These are phyloP conservation scores for Pogonomyrmex californicus DNA, from an alignment of 1,140 invertebrate genomes.

Conservation along the genomic window DNA sequence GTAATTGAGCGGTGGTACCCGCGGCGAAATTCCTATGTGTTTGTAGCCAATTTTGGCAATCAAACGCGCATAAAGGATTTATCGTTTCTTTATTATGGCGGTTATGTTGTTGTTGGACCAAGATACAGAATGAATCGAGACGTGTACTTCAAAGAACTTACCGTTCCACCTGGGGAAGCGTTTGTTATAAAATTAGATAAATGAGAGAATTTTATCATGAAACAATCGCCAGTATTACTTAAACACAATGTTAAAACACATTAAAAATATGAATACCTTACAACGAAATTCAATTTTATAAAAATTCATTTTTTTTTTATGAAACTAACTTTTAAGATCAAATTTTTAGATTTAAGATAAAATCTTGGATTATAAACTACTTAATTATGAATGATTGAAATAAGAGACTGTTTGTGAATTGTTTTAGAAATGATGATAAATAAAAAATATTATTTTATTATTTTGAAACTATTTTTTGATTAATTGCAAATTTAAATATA, in stretches of 20 bases:
- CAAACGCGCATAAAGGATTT: constrained; percentile 89
- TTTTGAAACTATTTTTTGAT: not conserved
- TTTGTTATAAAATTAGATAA: constrained; percentile 91
- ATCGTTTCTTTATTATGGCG: constrained; percentile 92
- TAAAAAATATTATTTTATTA: not conserved
- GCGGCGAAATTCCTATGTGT: constrained; percentile 91
- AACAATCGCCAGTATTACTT: constrained; percentile 10
- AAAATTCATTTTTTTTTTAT: not conserved
- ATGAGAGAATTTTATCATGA: constrained; percentile 79
- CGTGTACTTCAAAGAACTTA: constrained; percentile 90
- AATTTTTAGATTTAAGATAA: not conserved
- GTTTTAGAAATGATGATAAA: not conserved
- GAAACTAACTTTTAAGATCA: not conserved
- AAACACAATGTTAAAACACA: not conserved
- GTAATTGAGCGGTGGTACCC: constrained; percentile 93
- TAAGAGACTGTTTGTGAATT: not conserved
- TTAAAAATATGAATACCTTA: not conserved
- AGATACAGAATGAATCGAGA: constrained; percentile 87
- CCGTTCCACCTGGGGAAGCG: constrained; percentile 88
- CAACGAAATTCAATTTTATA: constrained; percentile 41
- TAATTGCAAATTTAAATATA: not conserved
- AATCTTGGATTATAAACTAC: not conserved
- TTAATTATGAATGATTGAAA: not conserved
- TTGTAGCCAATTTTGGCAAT: constrained; percentile 90
- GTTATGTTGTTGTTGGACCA: constrained; percentile 90